Base-by-base conservation (phyloP, 2,797 vertebrate genomes). In the Steatocranus sp. region DNA sequence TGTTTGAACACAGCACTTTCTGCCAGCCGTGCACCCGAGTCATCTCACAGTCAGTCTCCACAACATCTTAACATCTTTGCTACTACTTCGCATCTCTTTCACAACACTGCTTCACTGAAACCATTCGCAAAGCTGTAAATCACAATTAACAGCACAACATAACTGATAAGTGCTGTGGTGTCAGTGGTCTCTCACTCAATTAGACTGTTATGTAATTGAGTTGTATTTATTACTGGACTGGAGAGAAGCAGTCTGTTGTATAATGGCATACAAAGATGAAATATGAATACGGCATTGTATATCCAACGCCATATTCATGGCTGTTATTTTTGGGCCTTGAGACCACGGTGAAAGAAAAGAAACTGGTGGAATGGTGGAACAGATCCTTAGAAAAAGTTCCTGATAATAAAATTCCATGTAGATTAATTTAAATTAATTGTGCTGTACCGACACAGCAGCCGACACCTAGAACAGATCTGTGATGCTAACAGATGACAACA, bases 381-480 rank as follows among this genome's bases (percentile, higher is more conserved):
- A 23, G 41, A 30, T 73, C 41, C 41, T 27, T 70, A 5, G 25
- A n/a, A 73, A 73, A 73, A 12, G 17, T 73, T 48, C 25, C 25
- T 48, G 68, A 17, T 18, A 48, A 5, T n/a, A 48, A 73, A 48
- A 73, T 73, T 30, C 41, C 25, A 30, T 27, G 25, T 61, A 61
- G 18, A 61, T 36, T 8, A 0, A 61, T 34, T n/a, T 11, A 12
- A 43, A 20, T 76, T 3, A 79, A 54, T 17, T 25, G 36, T 0
- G 2, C 61, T 0, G 34, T 41, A 66, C 36, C 5, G 14, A 25
- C 36, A 43, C 20, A 43, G 20, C 20, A 68, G 36, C 8, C 5
- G 8, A 68, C 36, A 68, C 63, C 2, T 17, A 11, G 8, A 25
- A 9, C 36, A 68, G 36, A 68, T 80, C 14, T 14, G n/a, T 30